Evolutionary conservation across 2,888 invertebrate species (phyloP).

Genomic region (Latrodectus hesperus): DNA sequence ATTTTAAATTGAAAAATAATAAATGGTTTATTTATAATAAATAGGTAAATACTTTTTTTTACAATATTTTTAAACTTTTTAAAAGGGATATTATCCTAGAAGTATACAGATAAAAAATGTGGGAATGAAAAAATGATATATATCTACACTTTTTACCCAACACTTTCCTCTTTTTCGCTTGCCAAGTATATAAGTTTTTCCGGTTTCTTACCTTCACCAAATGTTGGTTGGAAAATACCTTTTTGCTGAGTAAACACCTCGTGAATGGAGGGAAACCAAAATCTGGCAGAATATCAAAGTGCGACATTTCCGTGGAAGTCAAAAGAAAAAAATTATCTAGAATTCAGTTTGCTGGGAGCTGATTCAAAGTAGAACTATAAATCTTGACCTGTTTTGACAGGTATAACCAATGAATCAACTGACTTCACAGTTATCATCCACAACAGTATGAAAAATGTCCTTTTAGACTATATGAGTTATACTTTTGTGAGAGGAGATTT

Average conservation of each 20-base stretch:
- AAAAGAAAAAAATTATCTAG: conserved; percentile 45
- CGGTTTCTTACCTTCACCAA: conserved; percentile 21
- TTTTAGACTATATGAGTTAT: conserved; percentile 48
- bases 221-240: conserved; percentile 27
- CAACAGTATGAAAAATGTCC: conserved; percentile 53
- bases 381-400: conserved; percentile 60
- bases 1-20: too few relatives aligned
- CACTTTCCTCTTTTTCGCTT: background rate
- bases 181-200: conserved; percentile 13
- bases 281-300: conserved; percentile 31
- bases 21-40: too few relatives aligned
- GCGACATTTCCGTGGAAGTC: conserved; percentile 21
- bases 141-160: background rate
- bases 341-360: conserved; percentile 54
- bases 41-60: too few relatives aligned
- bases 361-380: conserved; percentile 50
- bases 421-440: conserved; percentile 54
- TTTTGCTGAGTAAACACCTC: conserved; percentile 35
- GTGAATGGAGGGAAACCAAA: conserved; percentile 28
- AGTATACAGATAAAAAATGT: conserved; percentile 28
- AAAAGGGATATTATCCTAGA: background rate
- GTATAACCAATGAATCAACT: conserved; percentile 50
- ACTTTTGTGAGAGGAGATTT: conserved; percentile 42
- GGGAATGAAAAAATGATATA: conserved; percentile 11
- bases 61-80: background rate